Evolutionary conservation across 2,888 invertebrate species (phyloP).

Genomic region (Hirtodrosophila duncani): DNA sequence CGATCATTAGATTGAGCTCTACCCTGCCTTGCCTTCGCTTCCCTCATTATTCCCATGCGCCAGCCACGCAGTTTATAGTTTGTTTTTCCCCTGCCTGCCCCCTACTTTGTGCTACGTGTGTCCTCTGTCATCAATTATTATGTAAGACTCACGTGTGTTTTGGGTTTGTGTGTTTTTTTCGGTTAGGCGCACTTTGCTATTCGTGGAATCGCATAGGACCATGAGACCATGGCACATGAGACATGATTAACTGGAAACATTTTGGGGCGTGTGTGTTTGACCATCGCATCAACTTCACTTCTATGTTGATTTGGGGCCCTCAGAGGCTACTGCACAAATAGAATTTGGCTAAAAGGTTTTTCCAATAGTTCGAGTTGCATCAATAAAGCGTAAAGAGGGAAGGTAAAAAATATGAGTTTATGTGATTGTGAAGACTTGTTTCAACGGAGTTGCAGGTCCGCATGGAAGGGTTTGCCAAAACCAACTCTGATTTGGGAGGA

Average conservation of each 20-base stretch:
- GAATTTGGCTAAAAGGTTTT: too few relatives aligned
- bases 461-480: too few relatives aligned
- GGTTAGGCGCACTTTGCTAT: slow-evolving; percentile 31
- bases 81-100: slow-evolving; percentile 18
- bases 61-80: slow-evolving; percentile 6
- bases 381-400: too few relatives aligned
- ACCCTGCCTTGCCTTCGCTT: slow-evolving; percentile 44
- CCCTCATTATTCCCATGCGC: slow-evolving; percentile 47
- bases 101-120: slow-evolving; percentile 51
- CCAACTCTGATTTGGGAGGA: too few relatives aligned
- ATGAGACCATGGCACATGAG: slow-evolving; percentile 12
- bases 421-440: too few relatives aligned
- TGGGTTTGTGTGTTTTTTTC: neutral
- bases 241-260: slow-evolving; percentile 65
- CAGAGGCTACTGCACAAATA: slow-evolving; percentile 1
- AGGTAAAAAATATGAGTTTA: too few relatives aligned
- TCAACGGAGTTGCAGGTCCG: too few relatives aligned
- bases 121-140: slow-evolving; percentile 72
- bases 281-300: slow-evolving; percentile 12
- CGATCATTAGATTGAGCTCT: slow-evolving; percentile 73
- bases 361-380: too few relatives aligned
- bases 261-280: slow-evolving; percentile 54
- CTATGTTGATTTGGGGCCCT: slow-evolving; percentile 24
- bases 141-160: slow-evolving; percentile 58
- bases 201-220: slow-evolving; percentile 55